phyloP scores from a whole-genome alignment of 2,797 vertebrate species.

The Neosalanx taihuensis region DNA sequence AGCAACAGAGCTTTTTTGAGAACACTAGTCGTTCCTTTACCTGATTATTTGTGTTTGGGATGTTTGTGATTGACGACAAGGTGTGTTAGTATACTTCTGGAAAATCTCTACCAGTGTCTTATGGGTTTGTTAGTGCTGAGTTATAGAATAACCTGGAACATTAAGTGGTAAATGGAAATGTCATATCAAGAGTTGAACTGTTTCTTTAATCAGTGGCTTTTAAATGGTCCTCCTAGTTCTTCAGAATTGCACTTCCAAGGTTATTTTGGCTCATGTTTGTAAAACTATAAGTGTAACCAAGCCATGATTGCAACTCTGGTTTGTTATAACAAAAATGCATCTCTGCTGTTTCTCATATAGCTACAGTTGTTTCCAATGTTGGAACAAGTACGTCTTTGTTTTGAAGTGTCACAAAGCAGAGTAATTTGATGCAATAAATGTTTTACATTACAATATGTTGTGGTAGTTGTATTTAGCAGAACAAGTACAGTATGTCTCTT shows the following conservation, averaged over 20 bases:
- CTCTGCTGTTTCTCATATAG: slow-evolving; percentile 26
- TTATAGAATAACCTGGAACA: slow-evolving; percentile 8
- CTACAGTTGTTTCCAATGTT: slow-evolving; percentile 16
- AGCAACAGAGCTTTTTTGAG: slow-evolving; percentile 16
- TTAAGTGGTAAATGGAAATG: slow-evolving; percentile 23
- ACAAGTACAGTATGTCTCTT: background rate
- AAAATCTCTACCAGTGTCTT: slow-evolving; percentile 27
- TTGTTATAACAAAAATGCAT: slow-evolving; percentile 26
- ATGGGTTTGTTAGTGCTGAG: slow-evolving; percentile 14
- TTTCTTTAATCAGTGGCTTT: slow-evolving; percentile 24
- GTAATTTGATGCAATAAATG: slow-evolving; percentile 24
- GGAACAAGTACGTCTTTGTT: background rate
- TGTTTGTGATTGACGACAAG: slow-evolving; percentile 27
- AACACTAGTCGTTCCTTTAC: background rate
- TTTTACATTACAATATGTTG: background rate
- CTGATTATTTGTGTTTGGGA: slow-evolving; percentile 13
- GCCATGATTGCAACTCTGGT: slow-evolving; percentile 32
- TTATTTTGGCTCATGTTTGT: slow-evolving; percentile 45
- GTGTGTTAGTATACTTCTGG: slow-evolving; percentile 36
- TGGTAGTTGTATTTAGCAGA: background rate
- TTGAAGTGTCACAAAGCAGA: too few relatives aligned
- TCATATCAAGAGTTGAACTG: slow-evolving; percentile 14
- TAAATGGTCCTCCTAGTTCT: slow-evolving; percentile 32
- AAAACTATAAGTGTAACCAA: slow-evolving; percentile 33
- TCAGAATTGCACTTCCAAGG: slow-evolving; percentile 23